phyloP scores from a whole-genome alignment of 2,113 vertebrate genomes.

The Tragelaphus strepsiceros region DNA sequence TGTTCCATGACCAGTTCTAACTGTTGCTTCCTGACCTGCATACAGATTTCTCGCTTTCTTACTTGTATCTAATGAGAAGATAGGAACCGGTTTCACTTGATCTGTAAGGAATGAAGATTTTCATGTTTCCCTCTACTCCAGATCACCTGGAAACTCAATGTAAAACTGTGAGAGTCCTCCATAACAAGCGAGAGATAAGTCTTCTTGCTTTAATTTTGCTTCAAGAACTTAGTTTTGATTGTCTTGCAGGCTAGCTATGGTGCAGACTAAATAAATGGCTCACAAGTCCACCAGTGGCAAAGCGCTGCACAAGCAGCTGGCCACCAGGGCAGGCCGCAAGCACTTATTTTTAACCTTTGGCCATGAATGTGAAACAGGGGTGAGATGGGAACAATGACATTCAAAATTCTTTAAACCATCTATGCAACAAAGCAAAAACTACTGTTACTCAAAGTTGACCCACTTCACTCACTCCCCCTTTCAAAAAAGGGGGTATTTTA shows the following conservation, averaged over 20 bases:
- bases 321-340: not conserved
- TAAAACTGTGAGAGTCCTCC: not conserved
- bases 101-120: constrained; percentile 24
- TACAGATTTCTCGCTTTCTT: not conserved
- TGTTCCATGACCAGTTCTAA: too few relatives aligned
- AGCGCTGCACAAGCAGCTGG: not conserved
- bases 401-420: constrained; percentile 9
- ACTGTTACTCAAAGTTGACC: not conserved
- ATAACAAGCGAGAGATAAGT: not conserved
- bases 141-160: not conserved
- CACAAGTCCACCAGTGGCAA: rapidly evolving
- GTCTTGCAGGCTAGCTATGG: not conserved
- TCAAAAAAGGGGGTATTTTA: not conserved
- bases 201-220: not conserved
- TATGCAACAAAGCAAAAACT: not conserved
- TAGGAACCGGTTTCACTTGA: not conserved
- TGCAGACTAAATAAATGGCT: not conserved
- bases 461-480: not conserved
- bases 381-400: not conserved
- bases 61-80: not conserved
- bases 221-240: constrained; percentile 13
- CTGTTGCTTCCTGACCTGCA: too few relatives aligned
- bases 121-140: not conserved
- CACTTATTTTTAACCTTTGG: constrained; percentile 2
- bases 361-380: not conserved